A percentile compares a stretch with the other conserved stretches of the same genome.
Evolutionary conservation across 2,797 vertebrate species (phyloP).

Genomic region (Silurus lanzhouensis): DNA sequence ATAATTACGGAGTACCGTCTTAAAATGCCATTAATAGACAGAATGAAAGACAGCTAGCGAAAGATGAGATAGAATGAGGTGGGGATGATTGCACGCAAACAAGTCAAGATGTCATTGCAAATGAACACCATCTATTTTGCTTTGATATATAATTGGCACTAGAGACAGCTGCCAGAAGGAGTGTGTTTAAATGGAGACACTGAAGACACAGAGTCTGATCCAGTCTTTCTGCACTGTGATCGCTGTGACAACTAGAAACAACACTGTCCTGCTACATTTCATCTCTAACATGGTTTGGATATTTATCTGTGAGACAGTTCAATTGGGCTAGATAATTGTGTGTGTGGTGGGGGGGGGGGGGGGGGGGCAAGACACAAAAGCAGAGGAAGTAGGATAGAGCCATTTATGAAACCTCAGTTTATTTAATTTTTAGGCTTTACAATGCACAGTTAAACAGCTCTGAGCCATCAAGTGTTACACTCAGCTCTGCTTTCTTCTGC

Average conservation of each 20-base stretch:
- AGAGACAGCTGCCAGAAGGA: slow-evolving; percentile 36
- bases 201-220: neutral
- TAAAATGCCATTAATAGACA: slow-evolving; percentile 33
- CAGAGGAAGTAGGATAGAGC: neutral
- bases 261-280: slow-evolving; percentile 6
- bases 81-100: slow-evolving; percentile 30
- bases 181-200: slow-evolving; percentile 35
- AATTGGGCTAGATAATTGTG: neutral
- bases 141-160: slow-evolving; percentile 44
- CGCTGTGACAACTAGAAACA: slow-evolving; percentile 37
- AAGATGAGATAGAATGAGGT: slow-evolving; percentile 6
- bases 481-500: slow-evolving; percentile 13
- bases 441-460: slow-evolving; percentile 15
- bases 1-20: slow-evolving; percentile 37
- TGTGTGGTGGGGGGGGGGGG: too few species aligned
- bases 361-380: neutral
- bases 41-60: neutral
- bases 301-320: slow-evolving; percentile 3
- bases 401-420: slow-evolving; percentile 17
- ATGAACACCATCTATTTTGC: slow-evolving; percentile 36
- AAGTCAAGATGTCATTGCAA: slow-evolving; percentile 39
- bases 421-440: slow-evolving; percentile 34
- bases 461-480: neutral
- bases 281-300: neutral
- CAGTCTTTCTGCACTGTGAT: slow-evolving; percentile 30